A percentile compares a stretch with the other conserved stretches of the same genome.
Evolutionary conservation across 2,888 invertebrate genomes (phyloP).

Genomic region (Habrosyne pyritoides): DNA sequence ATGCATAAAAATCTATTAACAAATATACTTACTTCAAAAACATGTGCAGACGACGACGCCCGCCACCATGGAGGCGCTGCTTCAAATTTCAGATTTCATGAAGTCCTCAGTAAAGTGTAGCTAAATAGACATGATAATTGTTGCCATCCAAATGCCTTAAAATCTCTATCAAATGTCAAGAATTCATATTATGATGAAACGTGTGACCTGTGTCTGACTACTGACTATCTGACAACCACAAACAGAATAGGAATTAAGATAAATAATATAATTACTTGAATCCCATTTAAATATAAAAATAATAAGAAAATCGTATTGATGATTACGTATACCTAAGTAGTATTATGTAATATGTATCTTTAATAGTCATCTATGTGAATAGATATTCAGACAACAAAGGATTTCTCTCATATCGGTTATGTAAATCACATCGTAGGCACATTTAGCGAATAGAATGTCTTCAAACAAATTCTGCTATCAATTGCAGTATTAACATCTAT

Average conservation of each 20-base stretch:
- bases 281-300: background rate
- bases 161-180: no score
- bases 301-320: slow-evolving; percentile 28
- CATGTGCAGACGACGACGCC: no score
- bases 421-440: slow-evolving; percentile 61
- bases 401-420: slow-evolving; percentile 68
- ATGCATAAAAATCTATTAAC: no score
- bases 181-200: no score
- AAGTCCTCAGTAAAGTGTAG: no score
- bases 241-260: background rate
- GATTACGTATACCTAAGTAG: slow-evolving; percentile 25
- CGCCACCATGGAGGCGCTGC: no score
- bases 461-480: slow-evolving; percentile 51
- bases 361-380: slow-evolving; percentile 57
- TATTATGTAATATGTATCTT: slow-evolving; percentile 48
- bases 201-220: no score
- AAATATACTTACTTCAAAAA: no score
- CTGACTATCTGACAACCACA: no score
- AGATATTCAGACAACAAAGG: slow-evolving; percentile 71
- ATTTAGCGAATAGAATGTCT: slow-evolving; percentile 57
- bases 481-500: slow-evolving; percentile 54
- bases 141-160: no score
- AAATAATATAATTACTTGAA: background rate
- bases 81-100: no score
- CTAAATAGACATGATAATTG: no score